Percentiles rank a stretch among this genome's conserved stretches.
phyloP scores from a whole-genome alignment of 1,140 invertebrate species.

The Pissodes strobi region DNA sequence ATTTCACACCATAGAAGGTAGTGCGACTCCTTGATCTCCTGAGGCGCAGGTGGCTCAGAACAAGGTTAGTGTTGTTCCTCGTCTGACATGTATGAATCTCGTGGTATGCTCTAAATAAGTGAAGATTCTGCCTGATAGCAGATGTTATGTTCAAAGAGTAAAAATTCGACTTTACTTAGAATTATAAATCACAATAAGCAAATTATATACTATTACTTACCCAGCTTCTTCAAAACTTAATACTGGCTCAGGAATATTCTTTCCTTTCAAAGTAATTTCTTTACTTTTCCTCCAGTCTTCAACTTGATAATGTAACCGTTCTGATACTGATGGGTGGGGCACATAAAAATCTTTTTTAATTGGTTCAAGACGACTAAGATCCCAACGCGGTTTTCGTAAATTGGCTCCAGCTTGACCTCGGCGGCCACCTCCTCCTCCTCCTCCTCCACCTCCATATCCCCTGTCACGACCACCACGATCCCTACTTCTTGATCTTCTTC shows the following conservation, averaged over 20 bases:
- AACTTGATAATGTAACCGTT: conserved; percentile 70
- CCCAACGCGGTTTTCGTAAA: conserved; percentile 75
- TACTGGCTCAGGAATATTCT: conserved; percentile 74
- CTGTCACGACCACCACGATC: conserved; percentile 41
- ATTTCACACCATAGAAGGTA: no score
- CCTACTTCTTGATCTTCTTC: conserved; percentile 34
- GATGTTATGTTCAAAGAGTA: no score
- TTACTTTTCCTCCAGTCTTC: conserved; percentile 75
- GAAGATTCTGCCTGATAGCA: no score
- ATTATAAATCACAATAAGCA: conserved; percentile 57
- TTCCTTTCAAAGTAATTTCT: conserved; percentile 80
- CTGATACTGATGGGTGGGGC: conserved; percentile 74
- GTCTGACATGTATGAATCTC: no score
- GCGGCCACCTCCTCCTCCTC: conserved; percentile 59
- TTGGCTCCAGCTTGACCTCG: conserved; percentile 59
- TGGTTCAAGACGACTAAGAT: conserved; percentile 71
- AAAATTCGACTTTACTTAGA: neutral
- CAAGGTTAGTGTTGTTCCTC: no score
- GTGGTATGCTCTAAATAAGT: no score
- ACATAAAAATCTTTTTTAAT: conserved; percentile 95
- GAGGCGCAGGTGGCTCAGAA: no score
- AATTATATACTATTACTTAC: conserved; percentile 8
- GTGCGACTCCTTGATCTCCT: no score
- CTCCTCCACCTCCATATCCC: conserved; percentile 53
- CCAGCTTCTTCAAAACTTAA: conserved; percentile 79